phyloP scores from a whole-genome alignment of 1,140 invertebrate genomes.

The Hypothenemus hampei region DNA sequence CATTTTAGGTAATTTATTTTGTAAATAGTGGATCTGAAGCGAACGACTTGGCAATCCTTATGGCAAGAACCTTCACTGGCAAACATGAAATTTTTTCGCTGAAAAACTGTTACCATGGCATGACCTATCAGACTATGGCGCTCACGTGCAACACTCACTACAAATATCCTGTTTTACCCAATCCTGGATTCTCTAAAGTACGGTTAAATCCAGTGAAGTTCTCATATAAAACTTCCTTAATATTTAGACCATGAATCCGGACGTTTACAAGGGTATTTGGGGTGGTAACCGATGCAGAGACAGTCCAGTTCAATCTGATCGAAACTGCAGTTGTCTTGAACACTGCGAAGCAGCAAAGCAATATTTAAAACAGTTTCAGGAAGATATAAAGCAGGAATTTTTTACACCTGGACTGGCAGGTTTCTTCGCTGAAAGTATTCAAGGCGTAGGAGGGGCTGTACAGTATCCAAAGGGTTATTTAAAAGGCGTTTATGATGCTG shows the following conservation, averaged over 20 bases:
- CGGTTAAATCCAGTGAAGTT: slow-evolving; percentile 28
- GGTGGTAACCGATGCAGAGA: slow-evolving; percentile 84
- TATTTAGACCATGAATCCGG: slow-evolving; percentile 81
- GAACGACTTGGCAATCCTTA: slow-evolving; percentile 86
- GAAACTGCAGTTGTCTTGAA: slow-evolving; percentile 62
- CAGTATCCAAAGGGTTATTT: slow-evolving; percentile 89
- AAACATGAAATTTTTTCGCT: slow-evolving; percentile 82
- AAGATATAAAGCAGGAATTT: slow-evolving; percentile 61
- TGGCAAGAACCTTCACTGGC: slow-evolving; percentile 80
- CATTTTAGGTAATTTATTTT: slow-evolving; percentile 73
- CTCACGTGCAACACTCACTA: slow-evolving; percentile 77
- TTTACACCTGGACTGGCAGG: slow-evolving; percentile 72
- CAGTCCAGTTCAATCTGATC: slow-evolving; percentile 70
- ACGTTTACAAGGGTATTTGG: slow-evolving; percentile 85
- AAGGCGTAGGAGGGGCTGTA: slow-evolving; percentile 86
- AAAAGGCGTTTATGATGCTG: slow-evolving; percentile 72
- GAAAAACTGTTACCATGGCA: slow-evolving; percentile 86
- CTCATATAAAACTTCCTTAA: not conserved
- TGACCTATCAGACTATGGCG: slow-evolving; percentile 75
- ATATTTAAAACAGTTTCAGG: slow-evolving; percentile 78
- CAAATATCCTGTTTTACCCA: slow-evolving; percentile 68
- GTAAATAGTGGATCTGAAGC: slow-evolving; percentile 97
- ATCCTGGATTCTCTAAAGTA: slow-evolving; percentile 81
- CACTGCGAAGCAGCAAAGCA: slow-evolving; percentile 69
- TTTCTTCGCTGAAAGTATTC: slow-evolving; percentile 92